Percentiles rank a stretch among this genome's conserved stretches.
Conservation (phyloP, 2,113 vertebrate species). For the Myotis yumanensis region DNA sequence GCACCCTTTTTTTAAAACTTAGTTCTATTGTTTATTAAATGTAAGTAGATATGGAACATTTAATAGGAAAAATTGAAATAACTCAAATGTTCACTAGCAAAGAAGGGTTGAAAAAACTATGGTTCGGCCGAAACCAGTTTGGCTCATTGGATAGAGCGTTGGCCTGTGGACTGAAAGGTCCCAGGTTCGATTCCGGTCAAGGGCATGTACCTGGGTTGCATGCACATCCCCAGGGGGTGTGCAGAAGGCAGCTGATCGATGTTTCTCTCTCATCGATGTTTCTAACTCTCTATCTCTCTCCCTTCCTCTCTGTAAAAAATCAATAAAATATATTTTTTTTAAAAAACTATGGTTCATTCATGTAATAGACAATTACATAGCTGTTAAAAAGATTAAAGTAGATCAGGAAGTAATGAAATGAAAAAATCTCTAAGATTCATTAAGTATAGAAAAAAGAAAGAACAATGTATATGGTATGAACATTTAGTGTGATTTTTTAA, state of each 20-base stretch:
- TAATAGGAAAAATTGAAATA: neutral
- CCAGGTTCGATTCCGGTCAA: too few relatives aligned
- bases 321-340: too few relatives aligned
- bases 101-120: neutral
- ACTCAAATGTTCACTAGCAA: neutral
- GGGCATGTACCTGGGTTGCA: too few relatives aligned
- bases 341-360: neutral
- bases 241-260: too few relatives aligned
- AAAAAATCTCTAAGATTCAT: neutral
- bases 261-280: too few relatives aligned
- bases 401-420: neutral
- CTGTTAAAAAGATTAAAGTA: neutral
- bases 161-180: too few relatives aligned
- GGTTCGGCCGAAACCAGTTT: too few relatives aligned
- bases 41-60: neutral
- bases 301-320: too few relatives aligned
- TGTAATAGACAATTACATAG: neutral
- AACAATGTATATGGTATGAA: neutral
- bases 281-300: too few relatives aligned
- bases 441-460: neutral
- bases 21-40: constrained; percentile 33
- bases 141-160: too few relatives aligned
- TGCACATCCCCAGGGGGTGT: too few relatives aligned
- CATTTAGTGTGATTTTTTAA: neutral
- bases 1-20: neutral